Evolutionary conservation across 92 coral and sea anemone genomes (phyloP).

Genomic region (Umimayanthus chanpuru): DNA sequence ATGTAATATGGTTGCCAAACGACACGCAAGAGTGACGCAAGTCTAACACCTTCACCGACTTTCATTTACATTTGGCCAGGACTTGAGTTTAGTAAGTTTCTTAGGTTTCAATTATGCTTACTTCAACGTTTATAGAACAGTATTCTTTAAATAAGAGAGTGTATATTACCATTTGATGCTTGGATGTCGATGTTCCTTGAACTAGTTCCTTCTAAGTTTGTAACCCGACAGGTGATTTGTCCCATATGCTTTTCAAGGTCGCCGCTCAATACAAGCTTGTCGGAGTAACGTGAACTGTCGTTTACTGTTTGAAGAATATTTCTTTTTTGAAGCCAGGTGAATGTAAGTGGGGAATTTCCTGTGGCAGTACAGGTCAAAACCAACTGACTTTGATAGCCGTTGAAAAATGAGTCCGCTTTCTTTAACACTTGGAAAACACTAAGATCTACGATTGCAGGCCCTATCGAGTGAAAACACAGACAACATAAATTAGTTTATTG

Average conservation of each 20-base stretch:
- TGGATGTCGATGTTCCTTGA: neutral
- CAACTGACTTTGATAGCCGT: neutral
- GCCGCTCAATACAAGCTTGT: neutral
- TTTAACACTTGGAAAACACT: constrained; percentile 13
- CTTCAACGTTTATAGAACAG: neutral
- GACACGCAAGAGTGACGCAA: too few species aligned
- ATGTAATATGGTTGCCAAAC: too few species aligned
- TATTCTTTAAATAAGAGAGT: too few species aligned
- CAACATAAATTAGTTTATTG: too few species aligned
- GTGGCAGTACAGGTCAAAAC: constrained; percentile 25
- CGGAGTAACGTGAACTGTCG: neutral
- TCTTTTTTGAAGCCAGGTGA: neutral
- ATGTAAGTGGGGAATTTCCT: constrained; percentile 1
- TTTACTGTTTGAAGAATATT: neutral
- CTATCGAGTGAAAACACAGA: neutral
- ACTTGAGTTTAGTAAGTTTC: neutral
- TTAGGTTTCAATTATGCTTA: neutral
- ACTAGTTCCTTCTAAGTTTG: neutral
- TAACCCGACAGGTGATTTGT: constrained; percentile 15
- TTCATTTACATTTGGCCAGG: too few species aligned
- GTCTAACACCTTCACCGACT: too few species aligned
- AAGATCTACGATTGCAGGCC: neutral
- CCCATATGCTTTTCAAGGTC: neutral
- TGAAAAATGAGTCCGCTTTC: neutral
- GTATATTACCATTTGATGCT: neutral